Conservation (phyloP, 2,888 invertebrate species). For the Patella ulyssiponensis region DNA sequence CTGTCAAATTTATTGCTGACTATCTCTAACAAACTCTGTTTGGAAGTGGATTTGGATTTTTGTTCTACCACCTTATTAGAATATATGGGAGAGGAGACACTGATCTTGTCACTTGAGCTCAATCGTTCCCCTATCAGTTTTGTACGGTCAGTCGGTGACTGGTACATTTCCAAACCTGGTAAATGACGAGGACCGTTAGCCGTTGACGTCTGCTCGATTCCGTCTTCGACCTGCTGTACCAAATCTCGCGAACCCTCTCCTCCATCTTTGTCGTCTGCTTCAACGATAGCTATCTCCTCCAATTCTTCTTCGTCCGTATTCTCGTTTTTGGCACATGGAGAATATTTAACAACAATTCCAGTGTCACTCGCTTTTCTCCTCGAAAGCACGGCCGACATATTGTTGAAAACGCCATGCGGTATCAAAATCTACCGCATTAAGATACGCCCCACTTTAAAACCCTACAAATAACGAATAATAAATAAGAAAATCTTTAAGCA, state of each 20-base stretch:
- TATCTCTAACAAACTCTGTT: constrained; percentile 80
- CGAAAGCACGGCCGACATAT: constrained; percentile 54
- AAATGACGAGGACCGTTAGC: constrained; percentile 78
- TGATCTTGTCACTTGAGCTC: constrained; percentile 75
- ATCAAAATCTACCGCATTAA: neutral
- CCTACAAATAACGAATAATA: too few relatives aligned
- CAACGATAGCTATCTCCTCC: constrained; percentile 80
- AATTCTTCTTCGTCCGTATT: constrained; percentile 74
- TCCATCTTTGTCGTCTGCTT: constrained; percentile 72
- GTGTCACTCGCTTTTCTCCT: constrained; percentile 50
- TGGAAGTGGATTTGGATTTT: constrained; percentile 76
- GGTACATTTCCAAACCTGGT: constrained; percentile 73
- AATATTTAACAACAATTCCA: constrained; percentile 66
- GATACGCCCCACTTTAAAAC: too few relatives aligned
- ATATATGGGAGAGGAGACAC: constrained; percentile 71
- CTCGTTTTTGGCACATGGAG: constrained; percentile 69
- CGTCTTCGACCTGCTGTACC: constrained; percentile 55
- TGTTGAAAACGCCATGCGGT: constrained; percentile 16
- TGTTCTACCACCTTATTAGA: constrained; percentile 68
- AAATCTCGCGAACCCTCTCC: constrained; percentile 20
- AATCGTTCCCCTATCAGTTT: constrained; percentile 74
- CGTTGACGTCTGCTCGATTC: constrained; percentile 59
- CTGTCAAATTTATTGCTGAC: constrained; percentile 81
- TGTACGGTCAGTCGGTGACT: constrained; percentile 51
- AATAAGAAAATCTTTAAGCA: too few relatives aligned